Percentiles rank a stretch among this genome's conserved stretches.
phyloP scores from a whole-genome alignment of 2,797 vertebrate genomes.

The Ficedula albicollis region DNA sequence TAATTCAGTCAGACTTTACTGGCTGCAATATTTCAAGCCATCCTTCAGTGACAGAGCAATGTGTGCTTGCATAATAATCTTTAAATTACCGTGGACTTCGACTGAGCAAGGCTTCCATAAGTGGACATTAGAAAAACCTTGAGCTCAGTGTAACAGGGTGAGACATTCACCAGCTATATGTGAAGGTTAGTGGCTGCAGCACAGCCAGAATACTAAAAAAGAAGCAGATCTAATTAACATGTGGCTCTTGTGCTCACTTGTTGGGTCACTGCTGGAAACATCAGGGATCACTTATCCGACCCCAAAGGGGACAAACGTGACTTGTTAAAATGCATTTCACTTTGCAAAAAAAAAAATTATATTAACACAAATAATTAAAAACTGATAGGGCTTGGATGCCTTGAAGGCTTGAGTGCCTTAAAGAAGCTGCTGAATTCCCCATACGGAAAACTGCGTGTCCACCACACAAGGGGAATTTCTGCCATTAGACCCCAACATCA shows the following conservation, averaged over 20 bases:
- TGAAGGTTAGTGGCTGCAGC: neutral
- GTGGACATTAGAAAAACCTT: neutral
- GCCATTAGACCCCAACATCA: neutral
- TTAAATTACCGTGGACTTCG: neutral
- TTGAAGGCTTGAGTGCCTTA: no score
- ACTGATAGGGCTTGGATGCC: accelerated
- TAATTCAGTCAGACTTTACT: neutral
- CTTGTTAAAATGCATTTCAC: neutral
- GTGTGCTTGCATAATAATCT: constrained; percentile 12
- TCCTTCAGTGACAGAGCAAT: neutral
- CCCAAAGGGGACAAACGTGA: neutral
- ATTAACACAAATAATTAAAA: neutral
- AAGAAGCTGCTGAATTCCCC: neutral
- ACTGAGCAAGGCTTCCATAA: neutral
- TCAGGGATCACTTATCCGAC: neutral
- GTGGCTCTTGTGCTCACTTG: neutral
- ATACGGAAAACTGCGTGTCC: neutral
- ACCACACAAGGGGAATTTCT: neutral
- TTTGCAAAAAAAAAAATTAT: neutral
- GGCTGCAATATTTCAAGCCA: neutral
- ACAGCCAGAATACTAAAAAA: neutral
- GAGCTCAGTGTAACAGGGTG: neutral
- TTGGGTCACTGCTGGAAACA: neutral
- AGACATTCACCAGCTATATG: neutral
- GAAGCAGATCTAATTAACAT: neutral